Conservation (phyloP, 1,140 invertebrate species). For the Drosophila pseudoananassae region DNA sequence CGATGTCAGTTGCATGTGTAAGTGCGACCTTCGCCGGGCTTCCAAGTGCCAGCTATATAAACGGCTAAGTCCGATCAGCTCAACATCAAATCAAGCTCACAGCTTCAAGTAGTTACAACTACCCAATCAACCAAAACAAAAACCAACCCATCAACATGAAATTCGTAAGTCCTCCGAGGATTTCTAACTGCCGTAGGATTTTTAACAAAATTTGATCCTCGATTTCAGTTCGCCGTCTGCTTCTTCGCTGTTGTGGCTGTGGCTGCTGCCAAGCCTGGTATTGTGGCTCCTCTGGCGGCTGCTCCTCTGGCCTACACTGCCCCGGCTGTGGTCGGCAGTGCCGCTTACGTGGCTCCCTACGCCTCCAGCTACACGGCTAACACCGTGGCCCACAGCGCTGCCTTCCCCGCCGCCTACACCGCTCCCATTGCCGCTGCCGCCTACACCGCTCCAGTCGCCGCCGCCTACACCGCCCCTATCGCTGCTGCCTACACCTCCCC, state of each 20-base stretch:
- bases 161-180: conserved; percentile 65
- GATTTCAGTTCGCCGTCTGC: conserved; percentile 68
- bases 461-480: conserved; percentile 65
- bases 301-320: conserved; percentile 84
- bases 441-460: conserved; percentile 50
- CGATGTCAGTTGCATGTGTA: conserved; percentile 66
- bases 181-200: background rate
- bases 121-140: conserved; percentile 27
- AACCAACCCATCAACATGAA: conserved; percentile 68
- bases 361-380: conserved; percentile 70
- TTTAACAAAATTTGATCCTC: background rate
- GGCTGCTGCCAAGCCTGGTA: conserved; percentile 65
- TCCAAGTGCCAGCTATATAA: conserved; percentile 50
- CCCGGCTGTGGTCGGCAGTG: conserved; percentile 58
- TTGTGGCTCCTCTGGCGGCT: conserved; percentile 45
- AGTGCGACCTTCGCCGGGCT: conserved; percentile 56
- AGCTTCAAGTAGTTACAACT: conserved; percentile 60
- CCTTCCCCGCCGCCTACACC: conserved; percentile 66
- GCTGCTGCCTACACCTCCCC: conserved; percentile 80
- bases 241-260: conserved; percentile 75
- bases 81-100: conserved; percentile 65
- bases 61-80: conserved; percentile 7
- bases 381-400: conserved; percentile 65
- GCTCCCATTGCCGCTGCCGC: conserved; percentile 57
- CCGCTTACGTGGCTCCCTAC: conserved; percentile 85